A percentile compares a stretch with the other conserved stretches of the same genome.
These are phyloP conservation scores for Pemphigus obesinymphae DNA, from an alignment of 1,140 invertebrate genomes.

Conservation along the genomic window DNA sequence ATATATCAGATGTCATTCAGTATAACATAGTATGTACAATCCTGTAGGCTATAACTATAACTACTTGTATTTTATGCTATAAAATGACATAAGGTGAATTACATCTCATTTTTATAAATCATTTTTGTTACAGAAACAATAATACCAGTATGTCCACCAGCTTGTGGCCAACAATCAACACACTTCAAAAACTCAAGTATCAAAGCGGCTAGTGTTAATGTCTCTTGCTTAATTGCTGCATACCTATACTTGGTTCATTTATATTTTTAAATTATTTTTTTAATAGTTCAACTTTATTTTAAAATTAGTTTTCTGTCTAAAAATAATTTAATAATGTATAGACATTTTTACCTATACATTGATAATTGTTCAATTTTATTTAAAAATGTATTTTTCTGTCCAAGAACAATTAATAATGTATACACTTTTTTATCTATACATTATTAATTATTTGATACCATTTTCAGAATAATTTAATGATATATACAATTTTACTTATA, in stretches of 20 bases:
- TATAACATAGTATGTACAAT: too few species aligned
- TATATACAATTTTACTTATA: too few species aligned
- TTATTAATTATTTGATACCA: background rate
- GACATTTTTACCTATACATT: background rate
- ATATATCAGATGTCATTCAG: too few species aligned
- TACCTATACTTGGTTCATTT: background rate
- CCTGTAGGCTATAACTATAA: too few species aligned
- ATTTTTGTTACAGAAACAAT: constrained; percentile 63
- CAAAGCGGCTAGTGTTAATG: background rate
- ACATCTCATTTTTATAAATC: too few species aligned
- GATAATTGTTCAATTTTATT: background rate
- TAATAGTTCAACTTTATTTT: background rate
- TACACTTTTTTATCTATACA: background rate
- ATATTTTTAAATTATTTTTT: background rate
- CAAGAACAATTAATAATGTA: background rate
- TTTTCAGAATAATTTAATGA: background rate
- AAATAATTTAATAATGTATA: background rate
- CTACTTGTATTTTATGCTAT: too few species aligned
- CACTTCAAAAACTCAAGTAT: background rate
- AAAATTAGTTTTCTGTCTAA: background rate
- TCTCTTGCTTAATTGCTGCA: background rate
- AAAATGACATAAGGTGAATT: too few species aligned
- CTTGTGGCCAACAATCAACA: constrained; percentile 63
- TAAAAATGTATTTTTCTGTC: background rate
- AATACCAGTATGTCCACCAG: constrained; percentile 86